A percentile compares a stretch with the other conserved stretches of the same genome.
phyloP scores from a whole-genome alignment of 2,888 invertebrate species.

The Microctonus brassicae region DNA sequence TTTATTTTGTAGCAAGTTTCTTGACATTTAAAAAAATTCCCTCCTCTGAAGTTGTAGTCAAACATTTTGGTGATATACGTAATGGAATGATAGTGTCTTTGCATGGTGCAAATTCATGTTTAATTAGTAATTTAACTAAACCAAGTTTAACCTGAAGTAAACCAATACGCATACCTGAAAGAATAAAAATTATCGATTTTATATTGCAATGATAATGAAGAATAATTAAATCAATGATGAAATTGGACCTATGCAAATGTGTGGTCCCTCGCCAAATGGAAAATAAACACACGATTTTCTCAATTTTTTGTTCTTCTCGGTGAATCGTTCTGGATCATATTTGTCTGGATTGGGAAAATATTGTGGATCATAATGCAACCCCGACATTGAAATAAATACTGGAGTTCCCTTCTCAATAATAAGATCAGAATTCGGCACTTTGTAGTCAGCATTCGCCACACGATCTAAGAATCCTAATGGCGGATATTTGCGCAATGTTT shows the following conservation, averaged over 20 bases:
- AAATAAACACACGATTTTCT: constrained; percentile 56
- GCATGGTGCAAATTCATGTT: no score
- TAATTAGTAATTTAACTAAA: constrained; percentile 51
- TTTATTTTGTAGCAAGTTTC: constrained; percentile 29
- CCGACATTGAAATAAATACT: constrained; percentile 59
- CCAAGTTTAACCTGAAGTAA: constrained; percentile 58
- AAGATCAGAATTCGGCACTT: constrained; percentile 53
- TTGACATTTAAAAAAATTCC: constrained; percentile 53
- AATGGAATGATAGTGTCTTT: constrained; percentile 53
- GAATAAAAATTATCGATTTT: not conserved
- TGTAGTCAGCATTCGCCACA: constrained; percentile 51
- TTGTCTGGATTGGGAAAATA: constrained; percentile 56
- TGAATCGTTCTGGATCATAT: no score
- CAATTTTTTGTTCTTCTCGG: constrained; percentile 59
- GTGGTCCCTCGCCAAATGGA: constrained; percentile 66
- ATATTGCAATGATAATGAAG: no score
- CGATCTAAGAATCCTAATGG: constrained; percentile 59
- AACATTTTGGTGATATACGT: constrained; percentile 47
- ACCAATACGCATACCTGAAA: constrained; percentile 59
- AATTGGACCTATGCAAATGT: constrained; percentile 62
- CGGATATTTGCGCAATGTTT: constrained; percentile 68
- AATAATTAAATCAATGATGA: constrained; percentile 1
- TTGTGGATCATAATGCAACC: constrained; percentile 66
- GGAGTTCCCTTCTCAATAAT: constrained; percentile 61
- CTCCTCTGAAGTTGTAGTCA: constrained; percentile 45